These are phyloP conservation scores for Ornithoptera priamus DNA, from an alignment of 2,888 invertebrate species.

Conservation along the genomic window DNA sequence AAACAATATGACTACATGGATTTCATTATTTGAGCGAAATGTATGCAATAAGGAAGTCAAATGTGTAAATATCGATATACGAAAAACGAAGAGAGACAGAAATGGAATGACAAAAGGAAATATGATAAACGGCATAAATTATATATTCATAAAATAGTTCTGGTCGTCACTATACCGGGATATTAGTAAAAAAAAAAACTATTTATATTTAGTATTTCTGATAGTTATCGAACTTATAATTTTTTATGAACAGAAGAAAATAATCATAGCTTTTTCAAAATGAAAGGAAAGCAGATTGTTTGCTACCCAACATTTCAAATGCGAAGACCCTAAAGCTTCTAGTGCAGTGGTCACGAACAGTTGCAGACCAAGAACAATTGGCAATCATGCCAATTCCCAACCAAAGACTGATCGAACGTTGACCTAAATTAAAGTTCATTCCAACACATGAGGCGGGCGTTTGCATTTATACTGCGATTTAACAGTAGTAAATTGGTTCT, in stretches of 20 bases:
- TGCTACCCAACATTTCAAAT: background rate
- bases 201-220: too few species aligned
- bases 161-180: too few species aligned
- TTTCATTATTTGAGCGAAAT: too few species aligned
- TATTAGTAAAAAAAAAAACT: too few species aligned
- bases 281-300: background rate
- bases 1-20: too few species aligned
- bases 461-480: background rate
- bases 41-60: too few species aligned
- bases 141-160: too few species aligned
- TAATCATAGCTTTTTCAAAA: background rate
- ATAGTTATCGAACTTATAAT: too few species aligned
- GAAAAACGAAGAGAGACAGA: too few species aligned
- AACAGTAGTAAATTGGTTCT: conserved; percentile 8
- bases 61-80: too few species aligned
- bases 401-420: conserved; percentile 16
- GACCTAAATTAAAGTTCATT: conserved; percentile 22
- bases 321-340: background rate
- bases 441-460: conserved; percentile 3
- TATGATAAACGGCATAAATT: too few species aligned
- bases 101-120: too few species aligned
- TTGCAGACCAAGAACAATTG: conserved; percentile 8
- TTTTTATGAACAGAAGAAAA: background rate
- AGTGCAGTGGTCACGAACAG: background rate
- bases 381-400: conserved; percentile 16